These are phyloP conservation scores for Stegastes partitus DNA, from an alignment of 2,113 vertebrate genomes.

Conservation along the genomic window DNA sequence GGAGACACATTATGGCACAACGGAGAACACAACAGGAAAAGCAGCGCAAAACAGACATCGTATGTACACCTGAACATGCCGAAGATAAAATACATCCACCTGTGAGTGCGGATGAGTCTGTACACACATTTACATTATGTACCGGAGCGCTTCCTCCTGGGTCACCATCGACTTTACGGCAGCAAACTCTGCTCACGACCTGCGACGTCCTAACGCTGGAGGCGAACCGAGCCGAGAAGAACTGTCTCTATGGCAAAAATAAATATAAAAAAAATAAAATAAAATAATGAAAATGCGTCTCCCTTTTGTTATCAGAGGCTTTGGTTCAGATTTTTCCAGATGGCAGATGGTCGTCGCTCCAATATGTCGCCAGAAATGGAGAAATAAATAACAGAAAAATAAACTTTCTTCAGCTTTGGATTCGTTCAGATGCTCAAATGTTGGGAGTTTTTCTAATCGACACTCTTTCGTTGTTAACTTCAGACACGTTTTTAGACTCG, in stretches of 20 bases:
- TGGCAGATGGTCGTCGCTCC: neutral
- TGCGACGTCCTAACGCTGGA: neutral
- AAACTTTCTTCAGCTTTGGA: no score
- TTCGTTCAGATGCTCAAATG: no score
- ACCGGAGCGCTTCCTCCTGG: neutral
- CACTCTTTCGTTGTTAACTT: no score
- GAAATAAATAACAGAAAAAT: neutral
- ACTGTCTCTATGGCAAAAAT: neutral
- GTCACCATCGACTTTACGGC: neutral
- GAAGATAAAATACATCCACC: slow-evolving; percentile 20
- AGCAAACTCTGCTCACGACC: neutral
- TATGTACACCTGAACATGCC: slow-evolving; percentile 3
- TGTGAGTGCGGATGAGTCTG: slow-evolving; percentile 4
- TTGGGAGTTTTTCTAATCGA: no score
- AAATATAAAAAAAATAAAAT: neutral
- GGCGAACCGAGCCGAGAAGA: neutral
- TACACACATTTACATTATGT: slow-evolving; percentile 12
- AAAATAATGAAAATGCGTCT: neutral
- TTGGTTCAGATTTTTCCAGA: slow-evolving; percentile 46
- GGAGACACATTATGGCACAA: neutral
- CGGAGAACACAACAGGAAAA: neutral
- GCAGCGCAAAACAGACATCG: slow-evolving; percentile 1
- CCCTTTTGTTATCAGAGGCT: slow-evolving; percentile 8
- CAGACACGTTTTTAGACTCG: no score
- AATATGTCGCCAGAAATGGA: neutral